These are phyloP conservation scores for Apogon talboti DNA, from an alignment of 2,797 vertebrate genomes.

Conservation along the genomic window DNA sequence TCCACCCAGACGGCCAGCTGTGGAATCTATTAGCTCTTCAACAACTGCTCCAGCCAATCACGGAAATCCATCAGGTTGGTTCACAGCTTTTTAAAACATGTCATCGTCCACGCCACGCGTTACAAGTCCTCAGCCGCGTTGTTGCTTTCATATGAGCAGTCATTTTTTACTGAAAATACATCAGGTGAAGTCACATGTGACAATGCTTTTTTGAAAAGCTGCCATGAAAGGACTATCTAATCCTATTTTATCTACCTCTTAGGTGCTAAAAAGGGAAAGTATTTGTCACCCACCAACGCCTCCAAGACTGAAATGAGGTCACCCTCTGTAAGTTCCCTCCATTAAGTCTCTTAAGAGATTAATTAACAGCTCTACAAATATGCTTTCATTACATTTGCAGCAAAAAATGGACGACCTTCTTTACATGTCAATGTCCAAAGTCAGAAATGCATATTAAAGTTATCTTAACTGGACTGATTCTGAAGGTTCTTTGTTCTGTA, in stretches of 20 bases:
- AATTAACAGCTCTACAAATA: slow-evolving; percentile 80
- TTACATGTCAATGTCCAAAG: slow-evolving; percentile 60
- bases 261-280: slow-evolving; percentile 83
- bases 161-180: slow-evolving; percentile 46
- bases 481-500: slow-evolving; percentile 43
- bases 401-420: slow-evolving; percentile 54
- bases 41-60: slow-evolving; percentile 41
- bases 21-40: slow-evolving; percentile 58
- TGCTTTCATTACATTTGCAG: slow-evolving; percentile 69
- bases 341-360: slow-evolving; percentile 84
- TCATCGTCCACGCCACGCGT: slow-evolving; percentile 27
- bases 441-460: slow-evolving; percentile 51
- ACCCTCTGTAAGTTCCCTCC: slow-evolving; percentile 82
- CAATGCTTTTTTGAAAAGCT: slow-evolving; percentile 68
- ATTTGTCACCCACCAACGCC: slow-evolving; percentile 76
- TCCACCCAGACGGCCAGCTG: slow-evolving; percentile 56
- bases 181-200: slow-evolving; percentile 68
- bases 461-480: slow-evolving; percentile 10
- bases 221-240: slow-evolving; percentile 77
- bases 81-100: slow-evolving; percentile 29
- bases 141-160: slow-evolving; percentile 52
- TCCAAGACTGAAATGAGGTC: slow-evolving; percentile 78
- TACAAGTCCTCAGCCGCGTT: slow-evolving; percentile 29
- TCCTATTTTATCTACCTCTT: slow-evolving; percentile 81
- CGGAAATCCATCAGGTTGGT: slow-evolving; percentile 56